Percentiles rank a stretch among this genome's conserved stretches.
phyloP scores from a whole-genome alignment of 2,113 vertebrate species.

The Calypte anna region DNA sequence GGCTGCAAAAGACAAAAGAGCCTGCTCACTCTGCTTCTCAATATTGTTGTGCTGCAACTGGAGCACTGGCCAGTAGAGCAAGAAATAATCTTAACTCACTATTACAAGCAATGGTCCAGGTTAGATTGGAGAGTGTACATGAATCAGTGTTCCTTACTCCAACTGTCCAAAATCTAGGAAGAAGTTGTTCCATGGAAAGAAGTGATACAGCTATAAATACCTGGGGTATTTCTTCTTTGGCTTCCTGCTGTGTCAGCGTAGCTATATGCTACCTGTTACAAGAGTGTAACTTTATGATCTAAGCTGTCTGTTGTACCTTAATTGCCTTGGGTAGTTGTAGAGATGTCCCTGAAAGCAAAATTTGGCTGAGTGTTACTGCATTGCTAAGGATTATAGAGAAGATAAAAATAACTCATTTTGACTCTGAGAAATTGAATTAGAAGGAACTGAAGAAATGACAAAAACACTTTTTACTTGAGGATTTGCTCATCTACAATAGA shows the following conservation, averaged over 20 bases:
- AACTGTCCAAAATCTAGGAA: not conserved
- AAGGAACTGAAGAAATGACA: not conserved
- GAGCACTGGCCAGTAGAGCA: not conserved
- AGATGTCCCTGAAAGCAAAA: not conserved
- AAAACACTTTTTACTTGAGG: not conserved
- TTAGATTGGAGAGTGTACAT: accelerated
- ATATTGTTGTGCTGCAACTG: accelerated
- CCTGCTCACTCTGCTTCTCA: accelerated
- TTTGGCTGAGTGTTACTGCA: not conserved
- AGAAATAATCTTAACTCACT: not conserved
- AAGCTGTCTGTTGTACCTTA: not conserved
- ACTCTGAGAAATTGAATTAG: not conserved
- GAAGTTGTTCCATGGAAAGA: not conserved
- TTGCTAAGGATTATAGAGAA: not conserved
- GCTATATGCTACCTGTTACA: not conserved
- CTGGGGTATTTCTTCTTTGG: not conserved
- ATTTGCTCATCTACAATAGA: not conserved
- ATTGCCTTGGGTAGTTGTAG: not conserved
- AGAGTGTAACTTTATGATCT: not conserved
- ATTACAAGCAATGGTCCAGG: not conserved
- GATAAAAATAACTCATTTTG: not conserved
- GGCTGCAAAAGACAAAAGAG: not conserved
- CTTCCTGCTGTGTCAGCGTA: not conserved
- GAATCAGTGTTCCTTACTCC: not conserved
- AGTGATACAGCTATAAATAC: not conserved